phyloP scores from a whole-genome alignment of 2,797 vertebrate species.

The Dallia pectoralis region DNA sequence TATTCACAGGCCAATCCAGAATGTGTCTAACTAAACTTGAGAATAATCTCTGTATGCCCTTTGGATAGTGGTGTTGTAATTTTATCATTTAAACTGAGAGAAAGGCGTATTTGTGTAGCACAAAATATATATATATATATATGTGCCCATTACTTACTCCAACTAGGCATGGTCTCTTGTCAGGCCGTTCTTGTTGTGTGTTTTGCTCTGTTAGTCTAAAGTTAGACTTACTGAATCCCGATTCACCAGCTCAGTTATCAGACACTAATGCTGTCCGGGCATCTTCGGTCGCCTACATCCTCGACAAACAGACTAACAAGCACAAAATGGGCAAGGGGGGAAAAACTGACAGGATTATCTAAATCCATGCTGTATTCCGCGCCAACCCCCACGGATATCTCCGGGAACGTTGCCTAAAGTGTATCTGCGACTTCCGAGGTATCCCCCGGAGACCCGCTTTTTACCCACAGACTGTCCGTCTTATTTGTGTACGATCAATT shows the following conservation, averaged over 20 bases:
- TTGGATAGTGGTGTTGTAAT: too few species aligned
- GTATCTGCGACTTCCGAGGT: neutral
- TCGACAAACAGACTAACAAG: neutral
- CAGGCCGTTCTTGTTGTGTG: too few species aligned
- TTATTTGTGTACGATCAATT: slow-evolving; percentile 54
- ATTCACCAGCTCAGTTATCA: neutral
- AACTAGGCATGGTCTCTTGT: too few species aligned
- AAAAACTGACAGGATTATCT: neutral
- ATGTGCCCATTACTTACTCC: too few species aligned
- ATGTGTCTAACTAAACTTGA: too few species aligned
- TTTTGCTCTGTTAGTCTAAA: too few species aligned
- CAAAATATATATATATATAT: too few species aligned
- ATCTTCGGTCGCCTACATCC: neutral
- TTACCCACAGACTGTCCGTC: neutral
- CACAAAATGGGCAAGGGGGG: neutral
- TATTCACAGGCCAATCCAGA: too few species aligned
- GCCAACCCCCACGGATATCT: neutral
- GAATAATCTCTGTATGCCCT: too few species aligned
- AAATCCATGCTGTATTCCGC: neutral
- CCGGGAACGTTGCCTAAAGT: neutral
- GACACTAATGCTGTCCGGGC: slow-evolving; percentile 1
- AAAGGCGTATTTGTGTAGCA: too few species aligned
- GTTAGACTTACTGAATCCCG: neutral
- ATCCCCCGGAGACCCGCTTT: neutral
- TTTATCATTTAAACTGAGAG: too few species aligned